Evolutionary conservation across 2,888 invertebrate species (phyloP).

Genomic region (Heliconius erato): DNA sequence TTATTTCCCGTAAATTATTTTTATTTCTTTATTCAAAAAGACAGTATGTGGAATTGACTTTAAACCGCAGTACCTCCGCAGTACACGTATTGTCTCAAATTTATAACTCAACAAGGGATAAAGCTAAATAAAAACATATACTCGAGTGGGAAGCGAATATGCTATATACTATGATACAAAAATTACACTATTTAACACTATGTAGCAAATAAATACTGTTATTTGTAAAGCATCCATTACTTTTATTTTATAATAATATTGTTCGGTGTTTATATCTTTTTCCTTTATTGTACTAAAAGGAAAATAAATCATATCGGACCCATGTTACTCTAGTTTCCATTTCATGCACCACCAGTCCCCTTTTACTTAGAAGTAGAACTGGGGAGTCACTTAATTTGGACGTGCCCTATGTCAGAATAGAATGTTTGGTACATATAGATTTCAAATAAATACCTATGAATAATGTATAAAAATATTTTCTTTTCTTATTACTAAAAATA

Average conservation of each 20-base stretch:
- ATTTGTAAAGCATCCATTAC: neutral
- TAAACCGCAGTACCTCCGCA: no score
- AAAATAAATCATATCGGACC: slow-evolving; percentile 46
- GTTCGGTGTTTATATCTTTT: slow-evolving; percentile 33
- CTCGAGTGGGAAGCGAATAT: no score
- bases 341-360: slow-evolving; percentile 43
- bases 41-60: no score
- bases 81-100: no score
- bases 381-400: slow-evolving; percentile 38
- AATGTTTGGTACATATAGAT: neutral
- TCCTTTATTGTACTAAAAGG: slow-evolving; percentile 25
- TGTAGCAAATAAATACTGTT: neutral
- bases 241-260: slow-evolving; percentile 9
- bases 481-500: no score
- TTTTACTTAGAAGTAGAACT: slow-evolving; percentile 29
- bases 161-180: no score
- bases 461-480: no score
- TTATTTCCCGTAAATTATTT: no score
- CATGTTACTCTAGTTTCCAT: slow-evolving; percentile 44
- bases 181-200: neutral
- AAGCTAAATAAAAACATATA: no score
- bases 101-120: no score
- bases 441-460: no score
- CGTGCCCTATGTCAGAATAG: slow-evolving; percentile 11
- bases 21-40: no score